Percentiles rank a stretch among this genome's conserved stretches.
Evolutionary conservation across 2,888 invertebrate genomes (phyloP).

Genomic region (Eumerus sabulonum): DNA sequence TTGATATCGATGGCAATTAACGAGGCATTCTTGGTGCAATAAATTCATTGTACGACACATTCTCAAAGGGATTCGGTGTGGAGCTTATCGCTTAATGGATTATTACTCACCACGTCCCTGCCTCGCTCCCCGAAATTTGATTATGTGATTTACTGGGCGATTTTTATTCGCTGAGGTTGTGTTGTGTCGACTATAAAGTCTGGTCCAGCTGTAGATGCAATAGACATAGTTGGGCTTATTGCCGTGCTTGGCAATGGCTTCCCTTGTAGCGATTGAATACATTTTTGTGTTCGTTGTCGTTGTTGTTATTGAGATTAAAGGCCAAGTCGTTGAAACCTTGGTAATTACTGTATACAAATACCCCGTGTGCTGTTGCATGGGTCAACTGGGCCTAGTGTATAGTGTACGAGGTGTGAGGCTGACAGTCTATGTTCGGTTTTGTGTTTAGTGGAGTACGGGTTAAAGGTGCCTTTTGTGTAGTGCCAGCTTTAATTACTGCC

Average conservation of each 20-base stretch:
- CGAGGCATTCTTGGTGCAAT: slow-evolving; percentile 55
- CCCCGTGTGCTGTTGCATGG: slow-evolving; percentile 23
- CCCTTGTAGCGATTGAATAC: slow-evolving; percentile 27
- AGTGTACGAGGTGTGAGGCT: slow-evolving; percentile 1
- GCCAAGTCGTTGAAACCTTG: slow-evolving; percentile 32
- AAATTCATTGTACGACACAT: slow-evolving; percentile 45
- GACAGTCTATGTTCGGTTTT: neutral
- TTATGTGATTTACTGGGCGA: slow-evolving; percentile 63
- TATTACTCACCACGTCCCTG: slow-evolving; percentile 38
- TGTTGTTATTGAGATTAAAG: slow-evolving; percentile 27
- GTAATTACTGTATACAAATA: slow-evolving; percentile 53
- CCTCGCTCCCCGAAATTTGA: slow-evolving; percentile 48
- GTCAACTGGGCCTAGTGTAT: neutral
- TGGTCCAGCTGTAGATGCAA: slow-evolving; percentile 45
- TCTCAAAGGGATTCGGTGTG: slow-evolving; percentile 22
- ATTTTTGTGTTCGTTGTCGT: slow-evolving; percentile 24
- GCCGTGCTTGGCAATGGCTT: slow-evolving; percentile 54
- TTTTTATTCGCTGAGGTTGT: slow-evolving; percentile 63
- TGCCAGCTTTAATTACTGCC: slow-evolving; percentile 59
- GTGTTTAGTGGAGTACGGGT: slow-evolving; percentile 19
- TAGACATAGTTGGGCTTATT: slow-evolving; percentile 36
- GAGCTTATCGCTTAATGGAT: slow-evolving; percentile 66
- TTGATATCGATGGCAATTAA: slow-evolving; percentile 63
- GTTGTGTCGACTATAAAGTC: slow-evolving; percentile 61
- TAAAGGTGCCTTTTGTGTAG: slow-evolving; percentile 48